Conservation (phyloP, 2,888 invertebrate genomes). For the Melanostoma mellinum region DNA sequence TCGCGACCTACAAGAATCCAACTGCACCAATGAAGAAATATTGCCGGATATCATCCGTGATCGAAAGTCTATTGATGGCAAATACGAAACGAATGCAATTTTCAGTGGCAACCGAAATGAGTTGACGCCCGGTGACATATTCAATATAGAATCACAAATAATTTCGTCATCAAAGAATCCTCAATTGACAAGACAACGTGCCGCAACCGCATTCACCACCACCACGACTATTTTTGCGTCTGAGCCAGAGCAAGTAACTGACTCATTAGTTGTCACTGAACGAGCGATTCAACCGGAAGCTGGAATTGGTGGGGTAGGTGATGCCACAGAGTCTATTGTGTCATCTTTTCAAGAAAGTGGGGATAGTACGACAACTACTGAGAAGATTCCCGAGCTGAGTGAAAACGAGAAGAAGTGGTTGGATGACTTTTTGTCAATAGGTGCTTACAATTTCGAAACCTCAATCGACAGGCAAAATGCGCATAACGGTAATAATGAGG, state of each 20-base stretch:
- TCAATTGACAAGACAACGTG: conserved; percentile 44
- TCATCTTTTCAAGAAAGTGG: conserved; percentile 21
- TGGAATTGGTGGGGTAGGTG: conserved; percentile 34
- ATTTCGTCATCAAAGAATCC: conserved; percentile 69
- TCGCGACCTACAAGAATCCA: conserved; percentile 85
- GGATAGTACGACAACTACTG: conserved; percentile 51
- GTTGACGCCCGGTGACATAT: conserved; percentile 78
- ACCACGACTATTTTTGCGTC: conserved; percentile 46
- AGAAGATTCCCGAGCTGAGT: conserved; percentile 75
- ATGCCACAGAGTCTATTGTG: conserved; percentile 8
- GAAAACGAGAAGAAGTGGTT: conserved; percentile 80
- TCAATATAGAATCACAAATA: conserved; percentile 79
- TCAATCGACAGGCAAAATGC: conserved; percentile 45
- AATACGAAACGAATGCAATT: conserved; percentile 79
- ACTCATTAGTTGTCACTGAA: conserved; percentile 9
- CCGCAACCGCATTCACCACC: conserved; percentile 47
- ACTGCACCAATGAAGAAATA: conserved; percentile 84
- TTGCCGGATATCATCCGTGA: conserved; percentile 73
- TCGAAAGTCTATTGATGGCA: conserved; percentile 75
- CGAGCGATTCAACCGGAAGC: conserved; percentile 44
- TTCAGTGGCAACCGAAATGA: conserved; percentile 80
- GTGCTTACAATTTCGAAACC: conserved; percentile 79
- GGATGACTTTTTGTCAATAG: conserved; percentile 79
- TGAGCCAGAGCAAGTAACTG: conserved; percentile 26
- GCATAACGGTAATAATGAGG: conserved; percentile 17